Conservation (phyloP, 2,888 invertebrate genomes). For the Carcina quercana region DNA sequence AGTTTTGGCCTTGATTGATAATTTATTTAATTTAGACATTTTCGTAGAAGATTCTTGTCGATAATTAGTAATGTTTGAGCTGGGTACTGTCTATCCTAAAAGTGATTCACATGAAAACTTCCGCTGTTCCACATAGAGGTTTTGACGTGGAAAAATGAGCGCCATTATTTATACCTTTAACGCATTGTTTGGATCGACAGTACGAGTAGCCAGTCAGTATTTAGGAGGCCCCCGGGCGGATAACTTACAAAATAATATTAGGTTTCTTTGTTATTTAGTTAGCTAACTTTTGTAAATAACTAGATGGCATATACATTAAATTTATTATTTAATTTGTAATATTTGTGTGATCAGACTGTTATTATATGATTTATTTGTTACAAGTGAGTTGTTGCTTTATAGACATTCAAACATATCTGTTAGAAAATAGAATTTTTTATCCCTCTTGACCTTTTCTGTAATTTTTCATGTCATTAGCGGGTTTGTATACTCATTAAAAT, state of each 20-base stretch:
- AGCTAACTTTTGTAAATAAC: slow-evolving; percentile 73
- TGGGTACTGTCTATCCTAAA: not conserved
- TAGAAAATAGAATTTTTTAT: slow-evolving; percentile 46
- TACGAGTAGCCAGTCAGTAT: slow-evolving; percentile 57
- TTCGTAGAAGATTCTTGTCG: slow-evolving; percentile 30
- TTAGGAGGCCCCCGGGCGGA: slow-evolving; percentile 51
- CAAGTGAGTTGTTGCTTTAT: slow-evolving; percentile 67
- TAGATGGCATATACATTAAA: slow-evolving; percentile 66
- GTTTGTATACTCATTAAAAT: slow-evolving; percentile 31
- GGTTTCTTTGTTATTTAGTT: slow-evolving; percentile 72
- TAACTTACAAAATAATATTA: slow-evolving; percentile 62
- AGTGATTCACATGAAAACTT: too few species aligned
- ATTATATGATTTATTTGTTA: slow-evolving; percentile 72
- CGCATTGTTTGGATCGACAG: not conserved
- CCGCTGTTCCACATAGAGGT: not conserved
- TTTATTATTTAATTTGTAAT: slow-evolving; percentile 73
- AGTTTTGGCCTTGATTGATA: slow-evolving; percentile 29
- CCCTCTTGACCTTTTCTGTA: slow-evolving; percentile 32
- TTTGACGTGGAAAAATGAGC: not conserved
- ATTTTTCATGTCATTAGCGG: slow-evolving; percentile 25
- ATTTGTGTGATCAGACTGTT: slow-evolving; percentile 73
- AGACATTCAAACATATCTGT: slow-evolving; percentile 62
- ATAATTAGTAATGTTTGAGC: slow-evolving; percentile 20
- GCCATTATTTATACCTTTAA: too few species aligned
- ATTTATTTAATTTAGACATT: slow-evolving; percentile 46